A percentile compares a stretch with the other conserved stretches of the same genome.
Evolutionary conservation across 2,113 vertebrate genomes (phyloP).

Genomic region (Chauna torquata): DNA sequence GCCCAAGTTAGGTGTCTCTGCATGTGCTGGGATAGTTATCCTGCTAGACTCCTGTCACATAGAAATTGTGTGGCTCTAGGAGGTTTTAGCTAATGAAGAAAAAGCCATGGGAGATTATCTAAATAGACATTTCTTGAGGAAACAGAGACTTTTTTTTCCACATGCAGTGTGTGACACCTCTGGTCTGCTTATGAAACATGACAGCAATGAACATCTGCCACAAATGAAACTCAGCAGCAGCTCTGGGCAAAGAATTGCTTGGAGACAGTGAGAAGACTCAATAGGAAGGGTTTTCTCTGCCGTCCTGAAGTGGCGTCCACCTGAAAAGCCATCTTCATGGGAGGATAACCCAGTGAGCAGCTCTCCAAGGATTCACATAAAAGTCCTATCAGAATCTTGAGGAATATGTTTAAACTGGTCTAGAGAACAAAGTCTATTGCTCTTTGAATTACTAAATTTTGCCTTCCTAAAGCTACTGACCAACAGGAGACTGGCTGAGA

Average conservation of each 20-base stretch:
- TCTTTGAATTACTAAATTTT: neutral
- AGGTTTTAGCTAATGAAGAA: neutral
- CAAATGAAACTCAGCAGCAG: neutral
- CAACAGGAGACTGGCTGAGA: neutral
- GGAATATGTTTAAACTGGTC: neutral
- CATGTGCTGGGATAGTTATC: neutral
- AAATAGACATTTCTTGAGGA: neutral
- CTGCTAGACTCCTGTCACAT: neutral
- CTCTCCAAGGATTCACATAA: neutral
- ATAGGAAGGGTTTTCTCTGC: neutral
- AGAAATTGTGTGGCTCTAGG: neutral
- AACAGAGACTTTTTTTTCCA: neutral
- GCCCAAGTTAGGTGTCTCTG: neutral
- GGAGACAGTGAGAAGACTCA: neutral
- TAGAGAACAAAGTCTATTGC: neutral
- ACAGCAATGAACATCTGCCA: neutral
- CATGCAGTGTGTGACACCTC: neutral
- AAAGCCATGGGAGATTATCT: neutral
- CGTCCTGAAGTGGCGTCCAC: neutral
- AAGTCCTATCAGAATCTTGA: neutral
- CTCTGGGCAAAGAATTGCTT: neutral
- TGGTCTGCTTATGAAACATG: neutral
- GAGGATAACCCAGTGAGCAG: neutral
- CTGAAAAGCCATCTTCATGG: neutral
- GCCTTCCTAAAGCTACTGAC: neutral